phyloP scores from a whole-genome alignment of 1,140 invertebrate species.

The Drosophila simulans region DNA sequence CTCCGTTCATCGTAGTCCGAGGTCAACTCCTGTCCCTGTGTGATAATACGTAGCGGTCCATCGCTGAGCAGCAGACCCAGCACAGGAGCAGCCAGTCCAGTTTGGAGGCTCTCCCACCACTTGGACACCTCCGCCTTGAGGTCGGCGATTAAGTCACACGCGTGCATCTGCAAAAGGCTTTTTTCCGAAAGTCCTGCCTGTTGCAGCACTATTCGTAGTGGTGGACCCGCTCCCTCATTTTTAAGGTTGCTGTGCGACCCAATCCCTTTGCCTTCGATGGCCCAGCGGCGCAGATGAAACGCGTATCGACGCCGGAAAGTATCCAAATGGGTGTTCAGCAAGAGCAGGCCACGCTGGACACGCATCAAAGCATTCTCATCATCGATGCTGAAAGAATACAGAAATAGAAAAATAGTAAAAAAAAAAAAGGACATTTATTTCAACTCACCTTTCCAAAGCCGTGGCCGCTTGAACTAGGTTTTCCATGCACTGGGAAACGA shows the following conservation, averaged over 20 bases:
- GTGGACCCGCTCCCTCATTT: conserved; percentile 84
- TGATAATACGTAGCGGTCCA: conserved; percentile 95
- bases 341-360: conserved; percentile 94
- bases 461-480: conserved; percentile 92
- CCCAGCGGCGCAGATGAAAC: conserved; percentile 93
- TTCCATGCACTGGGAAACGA: conserved; percentile 96
- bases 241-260: conserved; percentile 89
- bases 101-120: conserved; percentile 87
- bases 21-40: conserved; percentile 96
- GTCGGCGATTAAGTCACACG: conserved; percentile 94
- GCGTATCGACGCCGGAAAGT: conserved; percentile 94
- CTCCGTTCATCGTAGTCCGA: conserved; percentile 97
- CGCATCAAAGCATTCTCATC: conserved; percentile 92
- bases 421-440: not conserved
- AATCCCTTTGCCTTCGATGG: conserved; percentile 92
- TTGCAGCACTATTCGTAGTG: conserved; percentile 92
- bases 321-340: conserved; percentile 96
- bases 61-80: conserved; percentile 89
- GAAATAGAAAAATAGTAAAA: not conserved
- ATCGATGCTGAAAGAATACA: conserved; percentile 55
- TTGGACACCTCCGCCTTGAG: conserved; percentile 96
- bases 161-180: conserved; percentile 90
- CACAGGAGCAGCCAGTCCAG: conserved; percentile 72
- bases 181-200: conserved; percentile 93
- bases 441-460: conserved; percentile 86